Conservation (phyloP, 2,113 vertebrate species). For the Ceyx margarethae region DNA sequence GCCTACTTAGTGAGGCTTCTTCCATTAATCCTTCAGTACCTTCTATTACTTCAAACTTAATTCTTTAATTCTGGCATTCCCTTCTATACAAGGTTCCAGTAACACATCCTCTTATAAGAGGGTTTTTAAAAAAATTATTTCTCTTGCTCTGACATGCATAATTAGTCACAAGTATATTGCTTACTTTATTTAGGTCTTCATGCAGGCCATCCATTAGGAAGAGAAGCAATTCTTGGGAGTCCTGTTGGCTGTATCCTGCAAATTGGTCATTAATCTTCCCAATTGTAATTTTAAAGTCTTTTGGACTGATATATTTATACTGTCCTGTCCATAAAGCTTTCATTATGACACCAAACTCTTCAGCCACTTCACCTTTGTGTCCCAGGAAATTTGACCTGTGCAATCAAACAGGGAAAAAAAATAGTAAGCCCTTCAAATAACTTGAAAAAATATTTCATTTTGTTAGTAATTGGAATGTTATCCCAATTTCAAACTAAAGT, state of each 20-base stretch:
- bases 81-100: neutral
- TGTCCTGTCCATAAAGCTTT: conserved; percentile 94
- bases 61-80: neutral
- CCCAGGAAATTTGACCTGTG: conserved; percentile 91
- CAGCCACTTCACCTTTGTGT: conserved; percentile 96
- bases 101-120: neutral
- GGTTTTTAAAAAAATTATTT: neutral
- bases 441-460: neutral
- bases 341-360: conserved; percentile 97
- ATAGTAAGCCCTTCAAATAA: neutral
- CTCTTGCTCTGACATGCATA: neutral
- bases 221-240: conserved; percentile 95
- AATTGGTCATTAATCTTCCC: conserved; percentile 97
- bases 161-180: neutral
- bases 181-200: conserved; percentile 97
- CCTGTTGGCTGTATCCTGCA: conserved; percentile 91
- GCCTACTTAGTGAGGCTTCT: neutral
- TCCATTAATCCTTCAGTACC: neutral
- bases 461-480: neutral
- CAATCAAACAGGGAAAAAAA: neutral
- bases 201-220: conserved; percentile 98
- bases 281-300: conserved; percentile 95
- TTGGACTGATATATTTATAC: conserved; percentile 92
- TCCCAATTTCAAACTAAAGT: neutral
- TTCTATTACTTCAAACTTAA: neutral